Percentiles rank a stretch among this genome's conserved stretches.
Evolutionary conservation across 2,113 vertebrate species (phyloP).

Genomic region (Dermatemys mawii): DNA sequence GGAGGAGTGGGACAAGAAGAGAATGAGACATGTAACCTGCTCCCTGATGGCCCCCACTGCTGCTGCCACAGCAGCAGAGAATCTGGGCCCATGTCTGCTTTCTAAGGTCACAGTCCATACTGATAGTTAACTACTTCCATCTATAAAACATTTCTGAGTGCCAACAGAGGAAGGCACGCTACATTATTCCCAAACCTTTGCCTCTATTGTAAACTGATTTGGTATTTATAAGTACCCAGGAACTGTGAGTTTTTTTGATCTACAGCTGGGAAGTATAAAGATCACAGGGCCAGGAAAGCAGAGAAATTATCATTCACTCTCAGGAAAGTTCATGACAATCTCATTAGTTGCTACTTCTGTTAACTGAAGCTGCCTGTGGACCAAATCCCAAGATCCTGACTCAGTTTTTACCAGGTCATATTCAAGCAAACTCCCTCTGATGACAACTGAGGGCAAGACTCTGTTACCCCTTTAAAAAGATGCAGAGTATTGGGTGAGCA

Average conservation of each 20-base stretch:
- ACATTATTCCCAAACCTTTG: neutral
- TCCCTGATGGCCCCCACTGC: neutral
- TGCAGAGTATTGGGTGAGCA: neutral
- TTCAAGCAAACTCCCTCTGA: slow-evolving; percentile 11
- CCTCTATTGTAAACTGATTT: neutral
- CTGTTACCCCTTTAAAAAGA: neutral
- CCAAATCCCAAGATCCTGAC: neutral
- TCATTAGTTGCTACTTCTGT: neutral
- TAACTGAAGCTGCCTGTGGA: neutral
- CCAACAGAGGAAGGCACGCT: neutral
- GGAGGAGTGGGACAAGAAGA: neutral
- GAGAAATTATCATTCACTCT: neutral
- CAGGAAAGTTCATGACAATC: neutral
- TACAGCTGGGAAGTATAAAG: neutral
- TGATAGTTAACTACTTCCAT: neutral
- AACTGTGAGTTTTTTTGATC: neutral
- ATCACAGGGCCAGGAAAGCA: neutral
- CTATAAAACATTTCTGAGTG: neutral
- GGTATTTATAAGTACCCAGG: accelerated
- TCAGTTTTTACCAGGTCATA: neutral
- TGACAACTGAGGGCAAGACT: neutral
- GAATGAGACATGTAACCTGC: neutral
- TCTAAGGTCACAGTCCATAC: accelerated
- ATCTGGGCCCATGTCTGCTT: neutral
- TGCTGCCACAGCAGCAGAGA: neutral